Evolutionary conservation across 1,140 invertebrate genomes (phyloP).

Genomic region (Aphis gossypii): DNA sequence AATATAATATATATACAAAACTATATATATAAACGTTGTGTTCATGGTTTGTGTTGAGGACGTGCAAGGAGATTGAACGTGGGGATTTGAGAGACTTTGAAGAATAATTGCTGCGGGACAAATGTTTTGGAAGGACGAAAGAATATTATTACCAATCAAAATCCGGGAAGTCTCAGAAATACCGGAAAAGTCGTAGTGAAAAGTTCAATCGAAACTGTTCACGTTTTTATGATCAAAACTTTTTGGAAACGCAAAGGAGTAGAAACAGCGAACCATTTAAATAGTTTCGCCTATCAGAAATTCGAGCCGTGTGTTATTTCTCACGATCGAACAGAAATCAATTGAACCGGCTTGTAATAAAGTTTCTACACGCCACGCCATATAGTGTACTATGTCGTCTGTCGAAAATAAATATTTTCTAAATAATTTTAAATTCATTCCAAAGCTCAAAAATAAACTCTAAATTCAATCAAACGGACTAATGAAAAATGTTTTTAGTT

Average conservation of each 20-base stretch:
- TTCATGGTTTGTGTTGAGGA: background rate
- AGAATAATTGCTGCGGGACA: background rate
- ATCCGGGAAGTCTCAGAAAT: background rate
- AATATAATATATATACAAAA: background rate
- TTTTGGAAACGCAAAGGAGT: background rate
- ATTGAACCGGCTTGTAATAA: background rate
- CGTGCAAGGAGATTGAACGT: background rate
- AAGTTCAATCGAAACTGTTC: slow-evolving; percentile 18
- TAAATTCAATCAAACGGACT: background rate
- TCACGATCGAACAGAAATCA: background rate
- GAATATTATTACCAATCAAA: slow-evolving; percentile 8
- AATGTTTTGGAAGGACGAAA: background rate
- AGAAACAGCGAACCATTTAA: background rate
- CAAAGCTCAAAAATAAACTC: background rate
- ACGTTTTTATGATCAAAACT: slow-evolving; percentile 15
- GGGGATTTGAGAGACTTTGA: background rate
- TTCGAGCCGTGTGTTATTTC: background rate
- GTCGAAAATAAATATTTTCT: background rate
- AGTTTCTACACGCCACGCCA: background rate
- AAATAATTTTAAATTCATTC: background rate
- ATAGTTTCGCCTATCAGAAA: background rate
- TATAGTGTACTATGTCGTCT: background rate
- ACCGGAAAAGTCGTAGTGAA: background rate
- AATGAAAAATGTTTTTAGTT: background rate
- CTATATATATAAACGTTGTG: background rate